A percentile compares a stretch with the other conserved stretches of the same genome.
These are phyloP conservation scores for Deilephila elpenor DNA, from an alignment of 2,888 invertebrate genomes.

Conservation along the genomic window DNA sequence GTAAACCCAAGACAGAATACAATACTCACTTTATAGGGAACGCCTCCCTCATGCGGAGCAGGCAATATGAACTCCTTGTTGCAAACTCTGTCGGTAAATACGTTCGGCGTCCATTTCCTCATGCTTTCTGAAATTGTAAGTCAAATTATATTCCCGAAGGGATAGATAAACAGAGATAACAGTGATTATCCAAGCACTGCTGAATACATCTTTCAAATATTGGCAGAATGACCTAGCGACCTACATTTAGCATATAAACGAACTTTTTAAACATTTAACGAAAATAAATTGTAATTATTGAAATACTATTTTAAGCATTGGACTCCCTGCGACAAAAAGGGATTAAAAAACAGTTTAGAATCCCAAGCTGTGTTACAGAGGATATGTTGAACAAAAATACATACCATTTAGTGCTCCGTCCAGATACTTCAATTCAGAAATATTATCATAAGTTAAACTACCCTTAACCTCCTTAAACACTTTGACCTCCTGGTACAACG, in stretches of 20 bases:
- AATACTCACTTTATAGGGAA: conserved; percentile 48
- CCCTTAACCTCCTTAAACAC: conserved; percentile 47
- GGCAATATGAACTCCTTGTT: conserved; percentile 66
- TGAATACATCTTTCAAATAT: too few species aligned
- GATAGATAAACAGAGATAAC: too few species aligned
- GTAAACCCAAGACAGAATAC: too few species aligned
- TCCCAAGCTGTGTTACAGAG: too few species aligned
- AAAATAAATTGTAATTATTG: too few species aligned
- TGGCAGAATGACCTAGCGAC: too few species aligned
- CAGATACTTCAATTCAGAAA: conserved; percentile 59
- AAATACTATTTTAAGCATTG: too few species aligned
- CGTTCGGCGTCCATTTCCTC: conserved; percentile 71
- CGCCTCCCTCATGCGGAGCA: conserved; percentile 54
- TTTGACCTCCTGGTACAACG: conserved; percentile 65
- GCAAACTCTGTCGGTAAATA: conserved; percentile 74
- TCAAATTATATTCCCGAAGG: not conserved
- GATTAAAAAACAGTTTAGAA: too few species aligned
- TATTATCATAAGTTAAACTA: conserved; percentile 53
- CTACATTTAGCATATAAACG: too few species aligned
- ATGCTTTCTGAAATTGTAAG: conserved; percentile 46
- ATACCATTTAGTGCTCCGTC: conserved; percentile 64
- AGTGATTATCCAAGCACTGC: too few species aligned
- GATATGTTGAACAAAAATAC: not conserved
- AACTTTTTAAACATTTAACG: too few species aligned
- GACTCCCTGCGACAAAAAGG: too few species aligned